A percentile compares a stretch with the other conserved stretches of the same genome.
These are phyloP conservation scores for Cercocebus atys DNA, from an alignment of 2,113 vertebrate species.

Conservation along the genomic window DNA sequence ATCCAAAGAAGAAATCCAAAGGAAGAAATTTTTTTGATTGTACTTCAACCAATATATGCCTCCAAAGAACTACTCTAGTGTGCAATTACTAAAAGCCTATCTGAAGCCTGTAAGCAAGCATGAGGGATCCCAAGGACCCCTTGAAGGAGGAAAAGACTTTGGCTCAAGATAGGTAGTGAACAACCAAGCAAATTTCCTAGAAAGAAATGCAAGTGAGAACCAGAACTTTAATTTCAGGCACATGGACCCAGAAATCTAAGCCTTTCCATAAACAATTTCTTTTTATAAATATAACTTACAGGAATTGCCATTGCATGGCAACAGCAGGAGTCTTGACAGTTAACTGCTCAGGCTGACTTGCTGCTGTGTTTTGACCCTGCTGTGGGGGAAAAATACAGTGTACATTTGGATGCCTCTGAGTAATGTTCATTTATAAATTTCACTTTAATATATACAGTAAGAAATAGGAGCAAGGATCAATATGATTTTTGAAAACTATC, in stretches of 20 bases:
- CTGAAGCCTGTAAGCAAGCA: conserved; percentile 25
- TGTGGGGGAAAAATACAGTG: background rate
- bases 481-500: conserved; percentile 53
- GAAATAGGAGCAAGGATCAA: conserved; percentile 53
- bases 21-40: background rate
- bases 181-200: background rate
- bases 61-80: background rate
- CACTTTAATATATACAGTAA: conserved; percentile 27
- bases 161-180: background rate
- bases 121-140: background rate
- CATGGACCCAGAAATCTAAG: background rate
- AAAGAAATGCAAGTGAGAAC: background rate
- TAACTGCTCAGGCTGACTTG: background rate
- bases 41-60: background rate
- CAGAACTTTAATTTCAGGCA: background rate
- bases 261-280: background rate
- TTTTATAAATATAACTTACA: background rate
- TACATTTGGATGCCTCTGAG: background rate
- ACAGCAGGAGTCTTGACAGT: background rate
- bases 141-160: background rate
- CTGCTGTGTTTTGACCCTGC: background rate
- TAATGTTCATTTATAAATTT: conserved; percentile 24
- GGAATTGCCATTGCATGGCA: no score
- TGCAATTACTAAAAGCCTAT: background rate
- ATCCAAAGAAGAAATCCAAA: background rate